phyloP scores from a whole-genome alignment of 2,797 vertebrate species.

The Podarcis lilfordi region DNA sequence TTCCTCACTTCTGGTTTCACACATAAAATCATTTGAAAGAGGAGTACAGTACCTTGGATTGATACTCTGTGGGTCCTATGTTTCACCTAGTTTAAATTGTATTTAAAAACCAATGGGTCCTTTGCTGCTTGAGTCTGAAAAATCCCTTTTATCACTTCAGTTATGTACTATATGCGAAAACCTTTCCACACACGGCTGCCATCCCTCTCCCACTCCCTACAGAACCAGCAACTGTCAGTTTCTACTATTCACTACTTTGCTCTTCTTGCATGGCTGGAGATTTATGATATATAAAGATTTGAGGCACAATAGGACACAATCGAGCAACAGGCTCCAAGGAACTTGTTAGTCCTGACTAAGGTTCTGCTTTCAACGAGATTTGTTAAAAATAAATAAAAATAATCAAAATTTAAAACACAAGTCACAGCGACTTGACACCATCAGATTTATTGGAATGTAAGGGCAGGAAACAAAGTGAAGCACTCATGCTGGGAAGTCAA shows the following conservation, averaged over 20 bases:
- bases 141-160: no score
- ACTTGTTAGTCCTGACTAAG: neutral
- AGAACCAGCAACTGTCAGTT: neutral
- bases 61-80: no score
- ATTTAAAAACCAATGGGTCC: no score
- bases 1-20: no score
- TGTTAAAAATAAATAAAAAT: no score
- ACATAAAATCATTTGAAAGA: no score
- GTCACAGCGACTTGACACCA: neutral
- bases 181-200: no score
- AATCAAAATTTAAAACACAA: neutral
- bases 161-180: no score
- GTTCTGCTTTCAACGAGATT: neutral
- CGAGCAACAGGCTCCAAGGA: neutral
- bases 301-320: neutral
- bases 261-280: neutral
- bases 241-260: neutral
- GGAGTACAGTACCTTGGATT: no score
- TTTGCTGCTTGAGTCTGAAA: no score
- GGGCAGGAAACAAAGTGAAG: neutral
- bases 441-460: neutral
- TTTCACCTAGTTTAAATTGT: no score
- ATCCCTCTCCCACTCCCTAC: no score
- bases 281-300: neutral
- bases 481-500: neutral